phyloP scores from a whole-genome alignment of 2,888 invertebrate species.

The Uropetala carovei region DNA sequence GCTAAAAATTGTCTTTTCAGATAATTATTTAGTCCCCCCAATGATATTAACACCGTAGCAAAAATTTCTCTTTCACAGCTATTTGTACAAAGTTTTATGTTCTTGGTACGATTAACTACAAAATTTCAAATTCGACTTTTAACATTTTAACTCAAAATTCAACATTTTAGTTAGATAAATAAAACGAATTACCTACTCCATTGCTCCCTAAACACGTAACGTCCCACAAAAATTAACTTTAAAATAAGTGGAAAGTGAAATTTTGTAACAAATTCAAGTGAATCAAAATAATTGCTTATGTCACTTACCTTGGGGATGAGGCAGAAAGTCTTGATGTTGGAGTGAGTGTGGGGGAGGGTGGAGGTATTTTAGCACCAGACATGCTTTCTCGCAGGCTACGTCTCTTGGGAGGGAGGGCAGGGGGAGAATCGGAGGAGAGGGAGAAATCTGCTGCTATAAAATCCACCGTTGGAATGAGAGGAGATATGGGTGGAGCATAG shows the following conservation, averaged over 20 bases:
- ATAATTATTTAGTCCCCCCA: too few relatives aligned
- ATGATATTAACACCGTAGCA: too few relatives aligned
- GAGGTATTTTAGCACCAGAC: conserved; percentile 71
- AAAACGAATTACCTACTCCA: background rate
- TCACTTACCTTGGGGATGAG: conserved; percentile 66
- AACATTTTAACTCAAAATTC: background rate
- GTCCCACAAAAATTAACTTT: background rate
- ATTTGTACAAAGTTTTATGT: too few relatives aligned
- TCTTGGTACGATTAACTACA: too few relatives aligned
- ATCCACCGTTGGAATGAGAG: conserved; percentile 6
- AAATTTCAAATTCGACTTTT: background rate
- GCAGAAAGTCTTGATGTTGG: conserved; percentile 74
- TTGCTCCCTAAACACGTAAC: background rate
- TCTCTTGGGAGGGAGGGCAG: conserved; percentile 81
- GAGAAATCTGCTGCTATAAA: background rate
- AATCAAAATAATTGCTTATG: conserved; percentile 64
- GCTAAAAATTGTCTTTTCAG: too few relatives aligned
- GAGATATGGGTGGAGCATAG: conserved; percentile 6
- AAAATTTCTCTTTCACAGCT: too few relatives aligned
- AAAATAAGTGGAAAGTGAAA: background rate
- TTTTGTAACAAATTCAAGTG: background rate
- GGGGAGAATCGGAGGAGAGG: conserved; percentile 73
- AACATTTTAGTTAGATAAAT: background rate
- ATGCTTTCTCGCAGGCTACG: conserved; percentile 73
- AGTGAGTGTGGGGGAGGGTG: conserved; percentile 76